These are phyloP conservation scores for Gadopsis bispinosus DNA, from an alignment of 2,797 vertebrate species.

Conservation along the genomic window DNA sequence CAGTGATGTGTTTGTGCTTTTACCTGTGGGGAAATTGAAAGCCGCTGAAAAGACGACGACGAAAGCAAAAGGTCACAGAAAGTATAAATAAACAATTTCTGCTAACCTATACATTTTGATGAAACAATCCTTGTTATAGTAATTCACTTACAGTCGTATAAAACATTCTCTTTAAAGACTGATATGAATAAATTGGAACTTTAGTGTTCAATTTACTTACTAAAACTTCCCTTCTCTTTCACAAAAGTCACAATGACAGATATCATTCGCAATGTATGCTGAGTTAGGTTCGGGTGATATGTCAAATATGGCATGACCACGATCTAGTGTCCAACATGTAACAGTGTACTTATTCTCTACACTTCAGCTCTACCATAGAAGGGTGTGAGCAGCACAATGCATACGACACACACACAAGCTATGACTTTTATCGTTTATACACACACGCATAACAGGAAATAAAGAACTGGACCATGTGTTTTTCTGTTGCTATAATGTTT, in stretches of 20 bases:
- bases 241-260: slow-evolving; percentile 31
- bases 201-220: slow-evolving; percentile 2
- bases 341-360: slow-evolving; percentile 34
- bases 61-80: slow-evolving; percentile 8
- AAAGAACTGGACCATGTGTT: slow-evolving; percentile 62
- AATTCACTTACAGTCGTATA: slow-evolving; percentile 7
- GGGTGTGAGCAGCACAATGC: slow-evolving; percentile 28
- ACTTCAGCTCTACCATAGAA: slow-evolving; percentile 56
- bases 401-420: slow-evolving; percentile 41
- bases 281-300: slow-evolving; percentile 16
- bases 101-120: slow-evolving; percentile 4
- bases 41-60: slow-evolving; percentile 4
- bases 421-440: slow-evolving; percentile 69
- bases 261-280: slow-evolving; percentile 56
- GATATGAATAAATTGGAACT: background rate
- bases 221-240: slow-evolving; percentile 8
- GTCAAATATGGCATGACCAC: slow-evolving; percentile 58
- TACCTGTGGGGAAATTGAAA: slow-evolving; percentile 29
- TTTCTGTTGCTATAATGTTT: slow-evolving; percentile 73
- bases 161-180: slow-evolving; percentile 20
- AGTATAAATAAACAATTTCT: slow-evolving; percentile 21
- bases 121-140: background rate
- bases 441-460: slow-evolving; percentile 59
- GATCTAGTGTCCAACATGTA: slow-evolving; percentile 49
- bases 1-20: slow-evolving; percentile 14